A percentile compares a stretch with the other conserved stretches of the same genome.
Evolutionary conservation across 2,113 vertebrate genomes (phyloP).

Genomic region (Myotis brandtii): DNA sequence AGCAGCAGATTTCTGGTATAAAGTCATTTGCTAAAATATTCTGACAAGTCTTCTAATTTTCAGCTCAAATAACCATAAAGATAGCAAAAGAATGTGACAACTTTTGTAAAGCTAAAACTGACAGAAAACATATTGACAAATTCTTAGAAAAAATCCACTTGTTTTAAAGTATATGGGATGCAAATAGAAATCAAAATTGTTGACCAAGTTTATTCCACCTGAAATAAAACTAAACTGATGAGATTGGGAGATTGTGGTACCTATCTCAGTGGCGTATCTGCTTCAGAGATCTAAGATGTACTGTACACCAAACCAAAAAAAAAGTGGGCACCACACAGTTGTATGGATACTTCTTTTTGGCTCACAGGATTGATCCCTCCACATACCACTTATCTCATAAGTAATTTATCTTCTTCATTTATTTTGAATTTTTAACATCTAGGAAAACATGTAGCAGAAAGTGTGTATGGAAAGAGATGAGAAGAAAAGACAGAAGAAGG

Average conservation of each 20-base stretch:
- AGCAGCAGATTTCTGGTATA: constrained; percentile 1
- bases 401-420: background rate
- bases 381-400: background rate
- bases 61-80: background rate
- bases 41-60: background rate
- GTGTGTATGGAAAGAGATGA: background rate
- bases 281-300: background rate
- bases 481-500: background rate
- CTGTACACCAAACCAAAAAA: background rate
- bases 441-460: background rate
- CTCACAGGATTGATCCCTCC: background rate
- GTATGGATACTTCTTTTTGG: background rate
- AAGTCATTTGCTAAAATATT: background rate
- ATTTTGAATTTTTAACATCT: background rate
- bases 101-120: background rate
- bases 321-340: background rate
- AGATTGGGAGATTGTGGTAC: background rate
- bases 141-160: background rate
- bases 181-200: background rate
- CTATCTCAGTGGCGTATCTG: background rate
- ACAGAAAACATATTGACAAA: background rate
- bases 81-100: background rate
- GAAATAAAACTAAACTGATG: background rate
- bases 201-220: background rate
- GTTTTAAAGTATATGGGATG: background rate